Conservation (phyloP, 2,113 vertebrate genomes). For the Bolborhynchus lineola region DNA sequence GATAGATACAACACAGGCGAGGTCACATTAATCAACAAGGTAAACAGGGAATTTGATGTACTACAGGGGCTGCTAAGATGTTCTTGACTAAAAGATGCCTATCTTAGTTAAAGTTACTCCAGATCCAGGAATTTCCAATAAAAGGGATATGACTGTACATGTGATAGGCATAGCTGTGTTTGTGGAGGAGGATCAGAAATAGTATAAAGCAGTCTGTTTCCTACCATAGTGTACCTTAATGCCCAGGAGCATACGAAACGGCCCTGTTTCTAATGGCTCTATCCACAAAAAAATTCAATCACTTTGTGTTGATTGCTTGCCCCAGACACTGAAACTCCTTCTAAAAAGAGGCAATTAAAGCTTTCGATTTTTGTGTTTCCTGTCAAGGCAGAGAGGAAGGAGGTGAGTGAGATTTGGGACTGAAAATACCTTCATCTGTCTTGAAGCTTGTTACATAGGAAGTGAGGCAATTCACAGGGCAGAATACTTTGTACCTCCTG, state of each 20-base stretch:
- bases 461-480: slow-evolving; percentile 15
- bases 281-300: background rate
- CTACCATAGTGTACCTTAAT: background rate
- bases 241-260: fast-evolving
- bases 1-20: background rate
- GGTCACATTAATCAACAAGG: background rate
- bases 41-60: background rate
- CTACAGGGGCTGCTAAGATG: background rate
- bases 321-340: background rate
- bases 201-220: background rate
- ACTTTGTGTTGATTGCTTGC: background rate
- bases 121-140: background rate
- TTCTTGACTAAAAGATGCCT: background rate
- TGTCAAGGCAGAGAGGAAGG: background rate
- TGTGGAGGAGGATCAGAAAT: background rate
- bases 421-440: background rate
- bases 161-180: background rate
- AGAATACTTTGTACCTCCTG: slow-evolving; percentile 45
- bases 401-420: background rate
- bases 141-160: background rate
- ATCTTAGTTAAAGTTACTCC: background rate
- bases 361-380: slow-evolving; percentile 23
- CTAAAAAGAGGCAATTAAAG: slow-evolving; percentile 11
- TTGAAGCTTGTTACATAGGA: background rate
- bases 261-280: background rate